Evolutionary conservation across 2,888 invertebrate species (phyloP), one percentile per base, ranked within the genome.

Genomic region (Thelaira solivaga): DNA sequence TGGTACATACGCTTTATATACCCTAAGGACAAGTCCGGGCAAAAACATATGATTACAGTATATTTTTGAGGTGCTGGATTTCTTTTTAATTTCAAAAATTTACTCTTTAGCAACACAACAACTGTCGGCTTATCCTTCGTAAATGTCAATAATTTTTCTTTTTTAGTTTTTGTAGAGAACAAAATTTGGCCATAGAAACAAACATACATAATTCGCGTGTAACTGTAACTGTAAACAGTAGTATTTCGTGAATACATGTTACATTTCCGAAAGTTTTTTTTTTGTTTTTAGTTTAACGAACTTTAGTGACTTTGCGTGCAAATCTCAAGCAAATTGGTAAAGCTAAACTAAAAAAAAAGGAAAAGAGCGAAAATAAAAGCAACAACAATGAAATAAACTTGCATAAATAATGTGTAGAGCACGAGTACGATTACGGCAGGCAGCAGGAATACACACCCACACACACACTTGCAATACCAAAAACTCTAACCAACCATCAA

Each of bases 201-300:
- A 7, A 39, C 31, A 16, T 10, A 20, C 11, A 20, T 10, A 31
- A 22, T 16, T 34, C 51, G 20, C 41, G 11, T 41, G 5, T 49
- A 45, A 47, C 39, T 34, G n/a, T n/a, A 6, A n/a, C n/a, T 18
- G 39, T 59, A 51, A 29, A 41, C 10, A 69, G n/a, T n/a, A 16
- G 18, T n/a, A 49, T 59, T 59, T 69, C 47, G 13, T 43, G 45
- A 22, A 62, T 45, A 8, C 39, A 41, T 29, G 18, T 29, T 47
- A 62, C 43, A 49, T 55, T 62, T 16, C 24, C 62, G 47, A 62
- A 53, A 75, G 55, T 47, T 73, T n/a, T n/a, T n/a, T n/a, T n/a
- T n/a, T n/a, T n/a, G n/a, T n/a, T n/a, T n/a, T 47, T 26, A 67
- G 29, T 67, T 59, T 45, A 64, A 75, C 75, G 68, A 75, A 57